phyloP scores from a whole-genome alignment of 2,797 vertebrate species.

The Todus mexicanus region DNA sequence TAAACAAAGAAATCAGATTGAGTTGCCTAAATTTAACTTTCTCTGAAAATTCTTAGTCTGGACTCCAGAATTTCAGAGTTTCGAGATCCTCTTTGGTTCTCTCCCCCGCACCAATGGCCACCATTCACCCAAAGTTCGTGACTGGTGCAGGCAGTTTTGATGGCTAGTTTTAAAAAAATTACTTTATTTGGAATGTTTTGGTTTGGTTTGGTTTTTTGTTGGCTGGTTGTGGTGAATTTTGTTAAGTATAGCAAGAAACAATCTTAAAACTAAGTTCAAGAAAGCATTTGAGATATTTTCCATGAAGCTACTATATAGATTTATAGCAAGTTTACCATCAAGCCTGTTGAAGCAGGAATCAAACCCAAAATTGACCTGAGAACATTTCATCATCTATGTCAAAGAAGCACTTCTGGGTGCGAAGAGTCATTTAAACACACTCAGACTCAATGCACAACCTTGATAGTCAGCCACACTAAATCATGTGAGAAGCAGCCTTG shows the following conservation, averaged over 20 bases:
- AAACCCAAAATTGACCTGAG: background rate
- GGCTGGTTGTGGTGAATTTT: background rate
- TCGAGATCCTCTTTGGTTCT: background rate
- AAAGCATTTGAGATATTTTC: background rate
- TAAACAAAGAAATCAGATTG: background rate
- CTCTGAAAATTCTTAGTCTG: background rate
- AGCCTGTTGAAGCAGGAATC: background rate
- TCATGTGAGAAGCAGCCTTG: background rate
- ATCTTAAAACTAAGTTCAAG: background rate
- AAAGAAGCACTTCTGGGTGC: background rate
- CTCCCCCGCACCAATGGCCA: background rate
- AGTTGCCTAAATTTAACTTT: background rate
- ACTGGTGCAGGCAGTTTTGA: background rate
- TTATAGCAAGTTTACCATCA: background rate
- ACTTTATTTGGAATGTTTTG: background rate
- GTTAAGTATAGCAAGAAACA: background rate
- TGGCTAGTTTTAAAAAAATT: background rate
- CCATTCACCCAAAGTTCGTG: background rate
- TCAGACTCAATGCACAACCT: background rate
- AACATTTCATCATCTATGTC: background rate
- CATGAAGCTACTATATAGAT: background rate
- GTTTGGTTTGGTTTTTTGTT: accelerated
- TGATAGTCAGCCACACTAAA: background rate
- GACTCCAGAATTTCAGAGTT: background rate
- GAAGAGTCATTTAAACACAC: background rate